Percentiles rank a stretch among this genome's conserved stretches.
Conservation (phyloP, 1,140 invertebrate species). For the Drosophila truncata region DNA sequence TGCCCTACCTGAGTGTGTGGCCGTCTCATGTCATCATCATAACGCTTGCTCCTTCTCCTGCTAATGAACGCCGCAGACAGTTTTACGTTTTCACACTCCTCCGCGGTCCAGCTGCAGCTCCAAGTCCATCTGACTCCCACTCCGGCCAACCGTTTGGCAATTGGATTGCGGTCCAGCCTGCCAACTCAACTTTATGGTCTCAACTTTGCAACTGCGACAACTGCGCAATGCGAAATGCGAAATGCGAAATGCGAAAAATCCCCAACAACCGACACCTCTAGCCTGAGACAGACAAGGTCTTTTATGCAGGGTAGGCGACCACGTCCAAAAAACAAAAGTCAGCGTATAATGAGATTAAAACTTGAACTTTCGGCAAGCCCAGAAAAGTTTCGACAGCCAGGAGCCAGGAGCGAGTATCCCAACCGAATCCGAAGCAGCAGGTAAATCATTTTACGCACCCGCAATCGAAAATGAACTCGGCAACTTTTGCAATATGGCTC, state of each 20-base stretch:
- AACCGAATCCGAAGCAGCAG: constrained; percentile 43
- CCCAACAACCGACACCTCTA: constrained; percentile 71
- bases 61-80: constrained; percentile 72
- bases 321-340: constrained; percentile 80
- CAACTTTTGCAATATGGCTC: constrained; percentile 78
- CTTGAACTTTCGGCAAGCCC: constrained; percentile 75
- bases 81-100: constrained; percentile 16
- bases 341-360: constrained; percentile 84
- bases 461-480: constrained; percentile 78
- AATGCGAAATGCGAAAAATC: constrained; percentile 68
- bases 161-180: constrained; percentile 76
- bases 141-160: constrained; percentile 60
- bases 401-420: constrained; percentile 14
- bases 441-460: constrained; percentile 84
- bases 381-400: constrained; percentile 79
- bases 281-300: constrained; percentile 21
- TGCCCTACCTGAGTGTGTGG: constrained; percentile 13
- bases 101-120: constrained; percentile 7
- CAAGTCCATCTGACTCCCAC: constrained; percentile 12
- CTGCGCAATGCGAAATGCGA: constrained; percentile 62
- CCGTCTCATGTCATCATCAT: constrained; percentile 27
- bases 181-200: constrained; percentile 71
- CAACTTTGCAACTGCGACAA: constrained; percentile 68
- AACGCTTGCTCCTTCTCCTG: constrained; percentile 39
- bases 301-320: constrained; percentile 18